Evolutionary conservation across 2,113 vertebrate genomes (phyloP).

Genomic region (Siniperca knerii): DNA sequence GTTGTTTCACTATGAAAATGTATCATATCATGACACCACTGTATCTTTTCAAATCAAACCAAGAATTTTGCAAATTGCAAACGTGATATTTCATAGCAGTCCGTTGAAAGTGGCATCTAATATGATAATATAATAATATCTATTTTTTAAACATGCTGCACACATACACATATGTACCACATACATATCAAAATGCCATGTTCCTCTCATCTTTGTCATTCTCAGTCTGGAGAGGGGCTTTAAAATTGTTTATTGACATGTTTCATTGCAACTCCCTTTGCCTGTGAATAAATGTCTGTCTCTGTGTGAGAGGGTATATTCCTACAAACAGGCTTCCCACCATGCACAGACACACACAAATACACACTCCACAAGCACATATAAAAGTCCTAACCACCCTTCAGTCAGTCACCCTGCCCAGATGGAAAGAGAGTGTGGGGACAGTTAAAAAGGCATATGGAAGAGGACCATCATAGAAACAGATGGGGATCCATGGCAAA

Average conservation of each 20-base stretch:
- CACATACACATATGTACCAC: neutral
- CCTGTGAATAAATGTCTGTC: conserved; percentile 13
- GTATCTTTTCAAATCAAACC: neutral
- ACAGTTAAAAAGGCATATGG: neutral
- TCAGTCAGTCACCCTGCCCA: conserved; percentile 26
- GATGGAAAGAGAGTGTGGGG: conserved; percentile 40
- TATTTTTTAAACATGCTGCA: neutral
- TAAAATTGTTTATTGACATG: conserved; percentile 11
- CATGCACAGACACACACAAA: conserved; percentile 11
- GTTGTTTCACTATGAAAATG: neutral
- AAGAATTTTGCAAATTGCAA: neutral
- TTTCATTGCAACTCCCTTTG: conserved; percentile 3
- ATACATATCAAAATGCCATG: neutral
- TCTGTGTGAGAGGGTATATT: conserved; percentile 24
- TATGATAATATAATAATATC: neutral
- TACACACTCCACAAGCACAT: neutral
- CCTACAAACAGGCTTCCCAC: neutral
- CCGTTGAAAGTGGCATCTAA: neutral
- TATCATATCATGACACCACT: neutral
- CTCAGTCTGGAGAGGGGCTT: neutral
- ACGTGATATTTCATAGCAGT: neutral
- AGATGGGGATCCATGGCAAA: conserved; percentile 26
- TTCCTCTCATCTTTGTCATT: neutral
- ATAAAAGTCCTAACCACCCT: conserved; percentile 26
- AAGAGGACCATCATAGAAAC: conserved; percentile 20